Conservation (phyloP, 2,113 vertebrate species). For the Hemibagrus wyckioides region DNA sequence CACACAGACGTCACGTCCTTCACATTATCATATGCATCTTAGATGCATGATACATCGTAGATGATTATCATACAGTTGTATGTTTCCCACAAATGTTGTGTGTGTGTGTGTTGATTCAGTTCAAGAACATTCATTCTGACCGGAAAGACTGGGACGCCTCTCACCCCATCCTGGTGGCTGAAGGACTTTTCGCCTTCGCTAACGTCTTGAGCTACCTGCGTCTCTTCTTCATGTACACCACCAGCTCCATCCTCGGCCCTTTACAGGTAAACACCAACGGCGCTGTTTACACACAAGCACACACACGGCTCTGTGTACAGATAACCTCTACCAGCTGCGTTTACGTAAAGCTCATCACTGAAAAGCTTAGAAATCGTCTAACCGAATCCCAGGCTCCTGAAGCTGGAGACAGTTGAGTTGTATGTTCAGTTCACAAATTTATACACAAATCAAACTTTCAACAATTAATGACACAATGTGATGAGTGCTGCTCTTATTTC, state of each 20-base stretch:
- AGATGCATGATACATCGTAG: not conserved
- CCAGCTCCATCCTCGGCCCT: conserved; percentile 95
- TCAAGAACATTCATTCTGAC: conserved; percentile 78
- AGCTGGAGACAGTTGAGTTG: too few species aligned
- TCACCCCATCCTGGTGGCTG: conserved; percentile 94
- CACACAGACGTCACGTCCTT: not conserved
- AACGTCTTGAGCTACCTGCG: conserved; percentile 96
- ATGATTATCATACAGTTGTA: not conserved
- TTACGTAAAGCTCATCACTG: not conserved
- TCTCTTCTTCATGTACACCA: conserved; percentile 99
- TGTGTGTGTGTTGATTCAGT: conserved; percentile 56
- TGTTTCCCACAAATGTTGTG: not conserved
- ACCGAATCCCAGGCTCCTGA: not conserved
- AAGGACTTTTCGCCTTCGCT: conserved; percentile 96
- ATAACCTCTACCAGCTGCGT: not conserved
- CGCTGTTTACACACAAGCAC: not conserved
- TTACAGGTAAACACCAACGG: conserved; percentile 81
- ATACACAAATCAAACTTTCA: not conserved
- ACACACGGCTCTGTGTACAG: not conserved
- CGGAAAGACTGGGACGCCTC: conserved; percentile 95
- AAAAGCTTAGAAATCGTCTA: not conserved
- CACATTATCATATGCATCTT: not conserved
- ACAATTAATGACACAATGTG: not conserved
- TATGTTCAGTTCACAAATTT: too few species aligned
- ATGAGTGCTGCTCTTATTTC: not conserved